Conservation (phyloP, 2,888 invertebrate genomes). For the Sicus ferrugineus region DNA sequence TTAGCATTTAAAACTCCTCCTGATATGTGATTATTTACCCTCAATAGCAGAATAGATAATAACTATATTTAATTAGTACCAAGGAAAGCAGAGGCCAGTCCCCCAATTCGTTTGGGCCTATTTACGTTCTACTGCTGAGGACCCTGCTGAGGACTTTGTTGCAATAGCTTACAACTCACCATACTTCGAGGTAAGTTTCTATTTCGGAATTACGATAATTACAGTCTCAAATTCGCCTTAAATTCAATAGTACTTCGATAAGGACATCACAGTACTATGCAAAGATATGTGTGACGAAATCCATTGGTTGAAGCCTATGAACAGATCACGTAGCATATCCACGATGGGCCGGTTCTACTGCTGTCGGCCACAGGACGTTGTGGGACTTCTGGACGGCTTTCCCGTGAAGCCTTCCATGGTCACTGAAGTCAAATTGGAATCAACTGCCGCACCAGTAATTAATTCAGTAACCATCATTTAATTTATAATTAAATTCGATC, state of each 20-base stretch:
- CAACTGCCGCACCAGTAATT: too few relatives aligned
- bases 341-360: constrained; percentile 9
- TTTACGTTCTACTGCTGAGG: not conserved
- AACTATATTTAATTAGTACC: not conserved
- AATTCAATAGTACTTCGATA: not conserved
- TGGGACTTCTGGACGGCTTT: constrained; percentile 17
- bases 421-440: not conserved
- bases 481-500: too few relatives aligned
- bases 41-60: too few relatives aligned
- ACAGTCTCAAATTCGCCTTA: too few relatives aligned
- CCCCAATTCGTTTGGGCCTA: constrained; percentile 30
- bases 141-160: constrained; percentile 12
- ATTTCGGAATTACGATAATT: too few relatives aligned
- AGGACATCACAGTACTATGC: constrained; percentile 22
- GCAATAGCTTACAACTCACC: constrained; percentile 28
- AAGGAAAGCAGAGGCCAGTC: not conserved
- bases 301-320: constrained; percentile 6
- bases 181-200: constrained; percentile 20
- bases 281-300: constrained; percentile 27
- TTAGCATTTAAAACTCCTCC: too few relatives aligned
- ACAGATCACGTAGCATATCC: not conserved
- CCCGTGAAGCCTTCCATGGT: not conserved
- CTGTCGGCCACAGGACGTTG: constrained; percentile 6
- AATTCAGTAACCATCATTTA: too few relatives aligned
- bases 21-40: too few relatives aligned